A percentile compares a stretch with the other conserved stretches of the same genome.
These are phyloP conservation scores for Macropus fuliginosus DNA, from an alignment of 2,797 vertebrate genomes.

Conservation along the genomic window DNA sequence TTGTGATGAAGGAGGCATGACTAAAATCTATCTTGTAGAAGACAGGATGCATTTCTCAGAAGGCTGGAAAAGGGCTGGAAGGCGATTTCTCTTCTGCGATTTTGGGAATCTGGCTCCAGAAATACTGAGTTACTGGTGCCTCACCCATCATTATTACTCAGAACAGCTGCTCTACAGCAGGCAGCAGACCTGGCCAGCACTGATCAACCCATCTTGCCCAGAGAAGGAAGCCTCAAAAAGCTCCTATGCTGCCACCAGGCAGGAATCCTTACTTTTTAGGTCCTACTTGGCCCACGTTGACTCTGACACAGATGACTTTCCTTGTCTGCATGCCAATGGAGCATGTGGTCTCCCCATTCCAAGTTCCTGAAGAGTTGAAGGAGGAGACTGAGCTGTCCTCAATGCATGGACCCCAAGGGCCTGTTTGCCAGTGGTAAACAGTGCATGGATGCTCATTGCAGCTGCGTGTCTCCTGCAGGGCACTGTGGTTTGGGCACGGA, in stretches of 20 bases:
- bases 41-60: constrained; percentile 58
- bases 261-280: constrained; percentile 94
- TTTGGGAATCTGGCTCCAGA: constrained; percentile 52
- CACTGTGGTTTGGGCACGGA: constrained; percentile 93
- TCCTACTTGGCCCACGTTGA: constrained; percentile 98
- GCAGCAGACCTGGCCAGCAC: constrained; percentile 27
- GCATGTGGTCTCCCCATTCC: constrained; percentile 88
- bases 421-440: constrained; percentile 98
- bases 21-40: constrained; percentile 60
- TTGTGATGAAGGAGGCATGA: constrained; percentile 52
- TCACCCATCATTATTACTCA: constrained; percentile 39
- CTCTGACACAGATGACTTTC: constrained; percentile 97
- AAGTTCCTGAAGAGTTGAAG: constrained; percentile 89
- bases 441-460: constrained; percentile 97
- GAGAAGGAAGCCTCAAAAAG: not conserved
- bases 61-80: constrained; percentile 39
- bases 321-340: constrained; percentile 95
- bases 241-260: not conserved
- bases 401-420: constrained; percentile 93
- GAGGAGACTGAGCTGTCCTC: constrained; percentile 91
- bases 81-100: constrained; percentile 47
- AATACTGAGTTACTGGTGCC: constrained; percentile 6
- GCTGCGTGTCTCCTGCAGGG: constrained; percentile 93
- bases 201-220: constrained; percentile 22
- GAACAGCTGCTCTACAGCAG: constrained; percentile 52